Percentiles rank a stretch among this genome's conserved stretches.
Evolutionary conservation across 2,113 vertebrate genomes (phyloP).

Genomic region (Oxyura jamaicensis): DNA sequence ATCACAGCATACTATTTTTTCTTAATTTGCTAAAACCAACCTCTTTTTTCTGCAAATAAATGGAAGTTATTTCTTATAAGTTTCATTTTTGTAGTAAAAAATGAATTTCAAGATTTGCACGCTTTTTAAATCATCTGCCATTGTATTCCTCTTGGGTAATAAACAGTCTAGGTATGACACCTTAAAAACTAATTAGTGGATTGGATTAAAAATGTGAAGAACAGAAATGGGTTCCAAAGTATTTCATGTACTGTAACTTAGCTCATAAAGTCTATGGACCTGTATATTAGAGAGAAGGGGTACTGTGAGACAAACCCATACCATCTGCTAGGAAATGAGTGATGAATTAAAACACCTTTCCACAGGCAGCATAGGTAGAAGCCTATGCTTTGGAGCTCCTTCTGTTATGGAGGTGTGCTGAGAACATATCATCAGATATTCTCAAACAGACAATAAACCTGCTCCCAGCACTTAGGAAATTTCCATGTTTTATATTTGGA

Average conservation of each 20-base stretch:
- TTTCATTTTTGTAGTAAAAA: neutral
- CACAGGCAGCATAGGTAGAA: neutral
- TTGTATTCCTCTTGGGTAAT: neutral
- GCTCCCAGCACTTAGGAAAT: neutral
- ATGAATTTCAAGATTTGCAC: neutral
- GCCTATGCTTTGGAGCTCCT: neutral
- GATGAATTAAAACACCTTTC: neutral
- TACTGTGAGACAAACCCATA: neutral
- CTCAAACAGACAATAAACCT: neutral
- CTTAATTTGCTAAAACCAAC: neutral
- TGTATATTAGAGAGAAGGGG: neutral
- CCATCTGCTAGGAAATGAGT: neutral
- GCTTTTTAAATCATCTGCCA: neutral
- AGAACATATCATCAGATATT: neutral
- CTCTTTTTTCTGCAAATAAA: neutral
- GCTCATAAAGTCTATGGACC: neutral
- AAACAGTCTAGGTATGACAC: neutral
- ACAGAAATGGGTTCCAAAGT: neutral
- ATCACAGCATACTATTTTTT: neutral
- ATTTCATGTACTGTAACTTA: neutral
- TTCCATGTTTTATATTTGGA: neutral
- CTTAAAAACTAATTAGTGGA: neutral
- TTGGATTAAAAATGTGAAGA: neutral
- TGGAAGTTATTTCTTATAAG: neutral
- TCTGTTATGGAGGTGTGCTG: neutral